Evolutionary conservation across 30 jellyfish, hydroid and myxozoan genomes (phyloP), one percentile per base, ranked within the genome.

Genomic region (Cassiopea xamachana): DNA sequence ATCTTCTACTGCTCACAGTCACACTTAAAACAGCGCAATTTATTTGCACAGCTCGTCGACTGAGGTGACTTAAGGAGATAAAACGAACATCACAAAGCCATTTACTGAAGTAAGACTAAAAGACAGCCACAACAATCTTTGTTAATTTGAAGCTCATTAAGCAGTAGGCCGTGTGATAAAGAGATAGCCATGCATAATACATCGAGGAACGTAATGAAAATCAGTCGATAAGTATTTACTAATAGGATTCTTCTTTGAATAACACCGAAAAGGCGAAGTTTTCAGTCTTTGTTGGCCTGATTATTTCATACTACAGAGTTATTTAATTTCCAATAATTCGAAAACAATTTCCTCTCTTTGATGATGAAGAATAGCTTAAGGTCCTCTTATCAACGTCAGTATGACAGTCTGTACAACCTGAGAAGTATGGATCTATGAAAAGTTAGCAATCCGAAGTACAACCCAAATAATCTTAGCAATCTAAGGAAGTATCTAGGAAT

Each of bases 201-300:
- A 78, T 78, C 16, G 12, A 19, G 87, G 18, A 16, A 19, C 85
- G 48, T 76, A 76, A 48, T 76, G 8, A 39, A 76, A 19, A 60
- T 47, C 16, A 17, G 87, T 75, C 51, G 75, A 78, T 78, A 19
- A 71, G 55, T 44, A 27, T 58, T 15, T 5, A 15, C 45, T 78
- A 48, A 78, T 78, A 43, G 60, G 87, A 78, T 78, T 60, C 71
- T 16, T 43, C 87, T 78, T 78, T 78, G 87, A 78, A 78, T 60
- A 49, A 48, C 75, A 46, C 87, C 87, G 87, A 78, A 78, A 78
- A 50, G 87, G 45, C 69, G 48, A 60, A 78, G 15, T 48, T 78
- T 78, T 55, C 18, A 3, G 87, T 58, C 49, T 75, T 78, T 78
- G 51, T 50, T 78, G 76, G 87, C 59, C 80, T 71, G 80, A 71